Evolutionary conservation across 2,888 invertebrate species (phyloP), one percentile per base, ranked within the genome.

Genomic region (Lasioglossum zephyrum): DNA sequence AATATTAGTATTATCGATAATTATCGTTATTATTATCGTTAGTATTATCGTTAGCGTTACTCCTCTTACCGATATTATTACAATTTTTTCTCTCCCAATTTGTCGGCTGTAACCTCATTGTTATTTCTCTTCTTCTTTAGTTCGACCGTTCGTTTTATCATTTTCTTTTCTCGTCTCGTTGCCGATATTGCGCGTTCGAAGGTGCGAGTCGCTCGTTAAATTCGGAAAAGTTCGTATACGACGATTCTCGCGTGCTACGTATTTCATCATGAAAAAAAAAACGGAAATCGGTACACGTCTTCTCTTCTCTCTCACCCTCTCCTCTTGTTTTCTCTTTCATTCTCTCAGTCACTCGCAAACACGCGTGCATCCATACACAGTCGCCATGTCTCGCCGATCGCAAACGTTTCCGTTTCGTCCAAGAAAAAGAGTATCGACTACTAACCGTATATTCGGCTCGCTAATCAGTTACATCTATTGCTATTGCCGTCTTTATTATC

Each of bases 101-200:
- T 63, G 60, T 82, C 79, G 73, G 73, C 26, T 75, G 80, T 73
- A 31, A 63, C 60, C 5, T 31, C 60, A 63, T 13, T 60, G 49
- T 60, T n/a, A 4, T 26, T n/a, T 57, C 31, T 26, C 26, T 70
- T 66, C 39, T 63, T 66, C 44, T 44, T 75, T 6, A 57, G 77
- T 75, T 82, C 86, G 77, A 81, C 72, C 53, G 70, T 70, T 70
- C 79, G 84, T 73, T 74, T 63, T 74, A 4, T 26, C 13, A 9
- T 9, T 4, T 13, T 1, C 8, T 31, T 31, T 1, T 1, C 8
- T 13, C 11, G 41, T 69, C n/a, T 66, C 53, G 26, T 63, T n/a
- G 72, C 79, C 90, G 84, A 84, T 87, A 88, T 90, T 87, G 90
- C 89, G 84, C 90, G 90, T 87, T 87, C 77, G 3, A 79, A 47